Conservation (phyloP, 2,797 vertebrate species). For the Danio tinwini region DNA sequence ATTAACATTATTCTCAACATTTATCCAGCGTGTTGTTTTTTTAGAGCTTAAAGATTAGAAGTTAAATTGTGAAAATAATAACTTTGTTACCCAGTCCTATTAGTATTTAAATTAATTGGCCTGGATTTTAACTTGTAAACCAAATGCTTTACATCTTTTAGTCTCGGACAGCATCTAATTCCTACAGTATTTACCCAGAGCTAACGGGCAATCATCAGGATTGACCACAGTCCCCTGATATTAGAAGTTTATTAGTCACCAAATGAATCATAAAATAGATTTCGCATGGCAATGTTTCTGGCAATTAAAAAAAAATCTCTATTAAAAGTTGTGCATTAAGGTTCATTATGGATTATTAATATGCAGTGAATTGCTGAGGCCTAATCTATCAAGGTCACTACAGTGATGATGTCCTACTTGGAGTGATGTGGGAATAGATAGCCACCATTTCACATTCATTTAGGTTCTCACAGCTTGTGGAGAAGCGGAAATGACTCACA, state of each 20-base stretch:
- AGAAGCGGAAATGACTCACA: not conserved
- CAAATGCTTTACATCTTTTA: not conserved
- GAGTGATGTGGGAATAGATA: constrained; percentile 4
- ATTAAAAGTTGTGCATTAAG: constrained; percentile 67
- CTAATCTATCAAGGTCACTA: constrained; percentile 76
- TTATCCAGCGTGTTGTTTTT: no score
- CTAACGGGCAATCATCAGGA: constrained; percentile 53
- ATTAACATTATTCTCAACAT: no score
- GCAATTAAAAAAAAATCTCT: constrained; percentile 64
- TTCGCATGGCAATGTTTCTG: constrained; percentile 58
- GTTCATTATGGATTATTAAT: constrained; percentile 69
- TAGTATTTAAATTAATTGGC: no score
- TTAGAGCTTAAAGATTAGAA: no score
- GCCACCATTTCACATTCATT: not conserved
- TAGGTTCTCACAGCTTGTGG: constrained; percentile 13
- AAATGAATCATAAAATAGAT: constrained; percentile 62
- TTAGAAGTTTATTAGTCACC: constrained; percentile 66
- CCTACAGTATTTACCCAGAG: constrained; percentile 55
- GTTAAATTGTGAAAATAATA: no score
- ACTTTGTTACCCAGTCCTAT: no score
- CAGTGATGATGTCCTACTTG: constrained; percentile 20
- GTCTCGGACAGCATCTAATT: constrained; percentile 48
- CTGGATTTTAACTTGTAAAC: no score
- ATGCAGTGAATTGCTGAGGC: constrained; percentile 61
- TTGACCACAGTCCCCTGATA: constrained; percentile 57